Percentiles rank a stretch among this genome's conserved stretches.
phyloP scores from a whole-genome alignment of 2,113 vertebrate species.

The Gallinago media region DNA sequence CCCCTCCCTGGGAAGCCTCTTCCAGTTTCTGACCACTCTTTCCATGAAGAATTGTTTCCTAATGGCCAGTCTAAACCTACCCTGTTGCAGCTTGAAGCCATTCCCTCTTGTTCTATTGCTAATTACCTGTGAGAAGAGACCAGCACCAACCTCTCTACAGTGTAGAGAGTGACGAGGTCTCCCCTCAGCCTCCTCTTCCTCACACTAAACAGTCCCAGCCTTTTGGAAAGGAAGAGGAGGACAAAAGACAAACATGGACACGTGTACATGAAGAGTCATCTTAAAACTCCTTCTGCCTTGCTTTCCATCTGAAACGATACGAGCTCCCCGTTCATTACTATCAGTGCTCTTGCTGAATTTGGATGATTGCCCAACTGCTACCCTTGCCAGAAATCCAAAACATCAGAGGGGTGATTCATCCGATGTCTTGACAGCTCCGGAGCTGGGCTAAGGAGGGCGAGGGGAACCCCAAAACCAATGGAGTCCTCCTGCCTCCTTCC shows the following conservation, averaged over 20 bases:
- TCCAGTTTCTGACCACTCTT: too few species aligned
- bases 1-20: too few species aligned
- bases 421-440: conserved; percentile 9
- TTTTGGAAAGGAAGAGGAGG: not conserved
- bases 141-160: too few species aligned
- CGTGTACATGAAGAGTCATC: not conserved
- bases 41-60: too few species aligned
- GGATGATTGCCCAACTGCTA: not conserved
- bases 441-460: not conserved
- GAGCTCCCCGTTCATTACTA: conserved; percentile 6
- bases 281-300: not conserved
- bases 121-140: too few species aligned
- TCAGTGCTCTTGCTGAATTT: not conserved
- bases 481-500: not conserved
- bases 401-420: conserved; percentile 21
- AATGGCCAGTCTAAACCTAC: too few species aligned
- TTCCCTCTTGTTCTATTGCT: too few species aligned
- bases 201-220: too few species aligned
- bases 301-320: not conserved
- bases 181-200: too few species aligned
- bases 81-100: too few species aligned
- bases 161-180: too few species aligned
- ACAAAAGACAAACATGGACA: not conserved
- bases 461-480: not conserved
- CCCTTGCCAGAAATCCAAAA: not conserved